Base-by-base conservation (phyloP, 2,888 invertebrate genomes). In the Adineta ricciae region DNA sequence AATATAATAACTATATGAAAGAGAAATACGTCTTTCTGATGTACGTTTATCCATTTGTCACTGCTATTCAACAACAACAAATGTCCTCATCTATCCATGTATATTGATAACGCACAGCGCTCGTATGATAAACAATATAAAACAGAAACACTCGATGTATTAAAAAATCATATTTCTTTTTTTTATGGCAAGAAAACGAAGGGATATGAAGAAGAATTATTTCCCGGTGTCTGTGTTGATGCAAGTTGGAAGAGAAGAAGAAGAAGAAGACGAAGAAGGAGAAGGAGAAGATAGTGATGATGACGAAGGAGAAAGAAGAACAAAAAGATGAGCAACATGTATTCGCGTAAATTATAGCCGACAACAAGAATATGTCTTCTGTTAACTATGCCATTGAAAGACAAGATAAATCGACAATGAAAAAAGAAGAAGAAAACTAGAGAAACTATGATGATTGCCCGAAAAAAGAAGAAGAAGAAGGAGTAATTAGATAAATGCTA, bases 301-400 rank as follows among this genome's bases (percentile, higher is more conserved):
- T 32, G 64, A 64, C 27, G 9, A 64, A 64, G 32, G 32, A 54
- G n/a, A n/a, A 54, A n/a, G n/a, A 7, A 64, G 4, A 19, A 64
- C 14, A 64, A n/a, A 7, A 56, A 56, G 56, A 27, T 56, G 56
- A 56, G 64, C 64, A 64, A 64, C 64, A 64, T 64, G 64, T 64
- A 64, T 64, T 64, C 64, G 32, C 64, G 32, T 64, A 64, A 64
- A 64, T 64, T 64, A 64, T 64, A 64, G 64, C 36, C 64, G 64
- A 64, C 19, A 64, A 36, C 64, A 36, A 64, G 64, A 64, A 64
- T 64, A 64, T 32, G 32, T 32, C 32, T 36, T 64, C 64, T 64
- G 64, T 64, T 64, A 64, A 64, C 64, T 27, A 64, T 64, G 64
- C 64, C 16, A 64, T 64, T 64, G 64, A 64, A 16, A 64, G 27